phyloP scores from a whole-genome alignment of 2,888 invertebrate genomes.

The Rhimphoctona megacephalus region DNA sequence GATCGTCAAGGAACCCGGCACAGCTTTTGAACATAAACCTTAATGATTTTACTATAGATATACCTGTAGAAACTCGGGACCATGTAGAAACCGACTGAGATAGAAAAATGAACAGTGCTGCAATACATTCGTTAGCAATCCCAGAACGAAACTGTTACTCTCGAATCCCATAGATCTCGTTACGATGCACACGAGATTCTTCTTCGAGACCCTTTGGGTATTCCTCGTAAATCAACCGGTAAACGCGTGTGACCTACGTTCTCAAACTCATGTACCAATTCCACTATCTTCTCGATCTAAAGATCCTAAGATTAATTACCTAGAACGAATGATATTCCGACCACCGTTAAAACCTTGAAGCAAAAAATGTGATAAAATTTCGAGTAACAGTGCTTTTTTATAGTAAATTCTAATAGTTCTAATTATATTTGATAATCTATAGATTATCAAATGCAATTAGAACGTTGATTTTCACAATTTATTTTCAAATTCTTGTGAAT shows the following conservation, averaged over 20 bases:
- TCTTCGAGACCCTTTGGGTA: slow-evolving; percentile 30
- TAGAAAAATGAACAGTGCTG: slow-evolving; percentile 25
- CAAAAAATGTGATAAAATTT: background rate
- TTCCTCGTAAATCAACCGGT: slow-evolving; percentile 51
- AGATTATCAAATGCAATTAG: background rate
- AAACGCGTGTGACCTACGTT: slow-evolving; percentile 18
- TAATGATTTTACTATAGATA: slow-evolving; percentile 28
- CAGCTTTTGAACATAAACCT: slow-evolving; percentile 36
- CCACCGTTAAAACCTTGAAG: background rate
- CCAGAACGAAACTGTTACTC: slow-evolving; percentile 17
- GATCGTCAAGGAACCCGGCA: slow-evolving; percentile 49
- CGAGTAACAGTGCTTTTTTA: background rate
- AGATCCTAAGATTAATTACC: slow-evolving; percentile 15
- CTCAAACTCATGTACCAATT: slow-evolving; percentile 26
- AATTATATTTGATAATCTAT: background rate
- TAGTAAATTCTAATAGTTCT: too few species aligned
- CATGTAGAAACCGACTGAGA: slow-evolving; percentile 7
- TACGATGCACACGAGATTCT: slow-evolving; percentile 24
- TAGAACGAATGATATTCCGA: slow-evolving; percentile 1
- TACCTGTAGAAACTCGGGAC: background rate
- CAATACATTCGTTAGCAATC: background rate
- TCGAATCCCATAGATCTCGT: slow-evolving; percentile 11
- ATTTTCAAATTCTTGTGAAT: too few species aligned
- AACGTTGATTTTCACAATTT: background rate
- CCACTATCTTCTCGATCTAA: slow-evolving; percentile 9